Percentiles rank a stretch among this genome's conserved stretches.
Conservation (phyloP, 2,113 vertebrate species). For the Excalfactoria chinensis region DNA sequence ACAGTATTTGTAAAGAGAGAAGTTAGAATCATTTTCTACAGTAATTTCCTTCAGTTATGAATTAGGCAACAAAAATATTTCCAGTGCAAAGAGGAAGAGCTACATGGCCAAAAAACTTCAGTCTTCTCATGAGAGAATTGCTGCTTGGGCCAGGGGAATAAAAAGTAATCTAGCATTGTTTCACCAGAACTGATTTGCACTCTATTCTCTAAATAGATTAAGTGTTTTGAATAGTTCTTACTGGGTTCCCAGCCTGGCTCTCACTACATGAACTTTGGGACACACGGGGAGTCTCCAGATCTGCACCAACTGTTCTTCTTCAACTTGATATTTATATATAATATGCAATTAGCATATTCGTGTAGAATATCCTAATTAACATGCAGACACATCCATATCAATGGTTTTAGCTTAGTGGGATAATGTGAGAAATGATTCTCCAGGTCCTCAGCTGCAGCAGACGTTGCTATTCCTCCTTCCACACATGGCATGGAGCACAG, state of each 20-base stretch:
- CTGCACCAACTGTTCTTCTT: neutral
- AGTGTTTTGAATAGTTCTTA: neutral
- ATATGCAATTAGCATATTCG: neutral
- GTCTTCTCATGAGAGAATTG: neutral
- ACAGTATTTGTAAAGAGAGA: neutral
- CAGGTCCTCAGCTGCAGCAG: neutral
- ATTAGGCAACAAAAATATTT: neutral
- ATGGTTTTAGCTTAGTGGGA: neutral
- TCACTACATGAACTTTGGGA: neutral
- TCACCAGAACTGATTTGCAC: neutral
- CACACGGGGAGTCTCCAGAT: neutral
- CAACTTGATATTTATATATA: neutral
- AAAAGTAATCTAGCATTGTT: neutral
- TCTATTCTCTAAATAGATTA: neutral
- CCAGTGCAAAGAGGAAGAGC: neutral
- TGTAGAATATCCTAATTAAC: neutral
- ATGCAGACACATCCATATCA: neutral
- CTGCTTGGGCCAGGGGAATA: neutral
- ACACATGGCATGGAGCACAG: fast-evolving
- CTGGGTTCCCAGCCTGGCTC: neutral
- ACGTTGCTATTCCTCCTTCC: neutral
- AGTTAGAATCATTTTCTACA: neutral
- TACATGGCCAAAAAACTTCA: neutral
- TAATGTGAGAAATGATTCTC: neutral
- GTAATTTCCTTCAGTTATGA: neutral